Evolutionary conservation across 2,888 invertebrate genomes (phyloP), one percentile per base, ranked within the genome.

Genomic region (Agrotis clavis): DNA sequence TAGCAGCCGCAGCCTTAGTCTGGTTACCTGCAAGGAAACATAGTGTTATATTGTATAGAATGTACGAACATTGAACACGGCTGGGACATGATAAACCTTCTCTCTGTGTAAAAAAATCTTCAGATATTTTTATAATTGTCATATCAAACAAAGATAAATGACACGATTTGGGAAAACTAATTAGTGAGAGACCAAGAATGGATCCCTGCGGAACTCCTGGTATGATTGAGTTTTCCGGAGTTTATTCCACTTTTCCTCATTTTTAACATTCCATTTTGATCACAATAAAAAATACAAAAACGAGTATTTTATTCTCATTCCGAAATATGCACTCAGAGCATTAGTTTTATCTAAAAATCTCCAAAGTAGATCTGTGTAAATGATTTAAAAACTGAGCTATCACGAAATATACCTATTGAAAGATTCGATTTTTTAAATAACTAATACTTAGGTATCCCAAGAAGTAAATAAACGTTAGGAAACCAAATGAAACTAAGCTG

Each of bases 1-100:
- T n/a, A 98, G 93, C 74, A 97, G 97, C 77, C 95, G 92, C 83
- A 96, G 93, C 6, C 98, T 95, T n/a, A 98, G 94, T 61, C 97
- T 93, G 0, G 96, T 96, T 51, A 97, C 97, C 95, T 97, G 93
- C 0, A 74, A 1, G 63, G 57, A 6, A 51, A 25, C 16, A 61
- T 21, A 9, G 41, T 41, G 41, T 11, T 41, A 41, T 1, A 11
- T 5, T 11, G 11, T 11, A 0, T 11, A 41, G 1, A 11, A 41
- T 41, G 9, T 41, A 41, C 1, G 35, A 35, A 35, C 11, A 41
- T 11, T 41, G 41, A 1, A 35, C 30, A 35, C 35, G 35, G 35
- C 7, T 35, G 7, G 6, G 35, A 35, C 7, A 35, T 7, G 6
- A 30, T 30, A 35, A 7, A 7, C 35, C 35, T 35, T 35, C 35